Base-by-base conservation (phyloP, 2,888 invertebrate species). In the Gandaritis pyraliata region DNA sequence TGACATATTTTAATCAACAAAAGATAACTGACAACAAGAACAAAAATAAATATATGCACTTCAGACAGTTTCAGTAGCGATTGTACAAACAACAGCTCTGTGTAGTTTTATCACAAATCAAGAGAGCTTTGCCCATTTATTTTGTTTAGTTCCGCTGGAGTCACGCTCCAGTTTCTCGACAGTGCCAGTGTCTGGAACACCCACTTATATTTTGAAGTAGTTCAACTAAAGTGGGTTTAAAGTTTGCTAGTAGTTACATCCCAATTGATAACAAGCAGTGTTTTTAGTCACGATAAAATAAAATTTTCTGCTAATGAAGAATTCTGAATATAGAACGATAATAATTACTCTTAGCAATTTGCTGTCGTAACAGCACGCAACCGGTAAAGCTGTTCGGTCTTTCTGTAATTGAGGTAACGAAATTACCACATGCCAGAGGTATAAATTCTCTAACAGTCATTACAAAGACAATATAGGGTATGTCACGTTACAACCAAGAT, bases 121-220 rank as follows among this genome's bases (percentile, higher is more conserved):
- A 15, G 23, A 51, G 41, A 60, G 49, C 50, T 43, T 46, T 46
- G 52, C 8, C 50, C 33, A 47, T 60, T 57, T 64, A 61, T 60
- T 64, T 53, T 61, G 43, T 66, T 61, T 61, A 54, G 59, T 69
- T 66, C 51, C 60, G 61, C 58, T 58, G 53, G 16, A 61, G 58
- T 62, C 53, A 49, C 56, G 61, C 61, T 56, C 56, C 50, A 64
- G 60, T 62, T 62, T 57, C 23, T 15, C 41, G n/a, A n/a, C n/a
- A n/a, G n/a, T 11, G 12, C 38, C 47, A 46, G 45, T 7, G 52
- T 53, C 23, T 64, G 50, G 55, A 51, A 51, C 47, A 53, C 43
- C 4, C 15, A 52, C 23, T 55, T 36, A 41, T 52, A 46, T 58
- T 58, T 46, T n/a, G 49, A 64, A 64, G 58, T 60, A 58, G 57